These are phyloP conservation scores for Amblyjoppa fuscipennis DNA, from an alignment of 2,888 invertebrate genomes.

Conservation along the genomic window DNA sequence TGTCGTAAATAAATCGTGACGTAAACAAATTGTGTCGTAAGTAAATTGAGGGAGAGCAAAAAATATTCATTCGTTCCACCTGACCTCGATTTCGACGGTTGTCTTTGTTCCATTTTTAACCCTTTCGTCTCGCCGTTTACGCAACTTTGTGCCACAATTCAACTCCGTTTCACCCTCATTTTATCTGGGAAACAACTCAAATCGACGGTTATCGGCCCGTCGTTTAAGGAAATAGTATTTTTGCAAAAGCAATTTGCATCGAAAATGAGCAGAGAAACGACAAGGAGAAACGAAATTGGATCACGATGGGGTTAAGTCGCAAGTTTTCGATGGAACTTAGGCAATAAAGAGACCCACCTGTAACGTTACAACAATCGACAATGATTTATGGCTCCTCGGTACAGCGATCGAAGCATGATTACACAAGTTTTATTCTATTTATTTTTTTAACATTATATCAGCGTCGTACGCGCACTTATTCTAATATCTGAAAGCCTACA, in stretches of 20 bases:
- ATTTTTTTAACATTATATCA: not conserved
- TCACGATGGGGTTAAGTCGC: not conserved
- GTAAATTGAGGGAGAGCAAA: not conserved
- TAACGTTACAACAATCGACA: not conserved
- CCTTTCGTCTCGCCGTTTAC: not conserved
- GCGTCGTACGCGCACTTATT: conserved; percentile 1
- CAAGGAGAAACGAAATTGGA: not conserved
- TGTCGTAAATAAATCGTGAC: too few species aligned
- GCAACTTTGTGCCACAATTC: not conserved
- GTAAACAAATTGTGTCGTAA: not conserved
- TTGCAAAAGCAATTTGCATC: not conserved
- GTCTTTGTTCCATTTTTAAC: not conserved
- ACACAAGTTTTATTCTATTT: not conserved
- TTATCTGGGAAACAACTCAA: not conserved
- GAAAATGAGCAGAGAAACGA: not conserved
- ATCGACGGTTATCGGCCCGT: not conserved
- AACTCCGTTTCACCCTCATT: not conserved
- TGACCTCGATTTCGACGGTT: not conserved
- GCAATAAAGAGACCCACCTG: conserved; percentile 4
- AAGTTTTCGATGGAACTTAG: not conserved
- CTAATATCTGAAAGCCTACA: not conserved
- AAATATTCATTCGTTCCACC: not conserved
- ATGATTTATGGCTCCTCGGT: not conserved
- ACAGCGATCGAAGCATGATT: not conserved
- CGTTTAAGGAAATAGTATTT: not conserved